Evolutionary conservation across 1,140 invertebrate species (phyloP).

Genomic region (Acarapis woodi): DNA sequence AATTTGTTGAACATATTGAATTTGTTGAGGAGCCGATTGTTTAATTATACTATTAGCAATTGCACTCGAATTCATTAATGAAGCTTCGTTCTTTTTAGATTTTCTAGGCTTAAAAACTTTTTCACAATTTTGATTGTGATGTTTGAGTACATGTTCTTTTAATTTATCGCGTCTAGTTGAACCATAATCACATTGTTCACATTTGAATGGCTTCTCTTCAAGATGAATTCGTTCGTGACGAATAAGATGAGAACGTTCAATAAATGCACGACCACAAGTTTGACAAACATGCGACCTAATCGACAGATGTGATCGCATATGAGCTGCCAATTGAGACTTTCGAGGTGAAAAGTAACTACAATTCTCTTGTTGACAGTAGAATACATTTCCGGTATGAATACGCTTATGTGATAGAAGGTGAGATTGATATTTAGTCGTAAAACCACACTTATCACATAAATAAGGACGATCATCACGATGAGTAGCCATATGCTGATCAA

Average conservation of each 20-base stretch:
- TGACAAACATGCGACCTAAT: conserved; percentile 29
- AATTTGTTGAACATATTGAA: no score
- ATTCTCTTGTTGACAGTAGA: conserved; percentile 26
- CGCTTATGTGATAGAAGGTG: conserved; percentile 32
- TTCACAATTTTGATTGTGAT: conserved; percentile 27
- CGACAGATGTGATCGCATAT: conserved; percentile 29
- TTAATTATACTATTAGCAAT: no score
- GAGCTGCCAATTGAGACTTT: conserved; percentile 30
- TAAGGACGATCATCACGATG: conserved; percentile 26
- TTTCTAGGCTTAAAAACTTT: no score
- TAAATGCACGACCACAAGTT: conserved; percentile 29
- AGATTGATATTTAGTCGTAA: conserved; percentile 32
- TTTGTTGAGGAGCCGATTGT: no score
- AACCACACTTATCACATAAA: conserved; percentile 30
- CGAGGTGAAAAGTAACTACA: conserved; percentile 34
- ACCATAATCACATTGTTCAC: conserved; percentile 29
- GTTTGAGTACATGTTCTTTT: conserved; percentile 31
- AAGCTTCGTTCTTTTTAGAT: no score
- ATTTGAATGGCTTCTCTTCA: conserved; percentile 27
- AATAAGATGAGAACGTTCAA: conserved; percentile 33
- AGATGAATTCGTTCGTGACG: conserved; percentile 32
- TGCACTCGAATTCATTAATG: no score
- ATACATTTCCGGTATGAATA: conserved; percentile 30
- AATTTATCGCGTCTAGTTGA: conserved; percentile 32
- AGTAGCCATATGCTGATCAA: conserved; percentile 26